A percentile compares a stretch with the other conserved stretches of the same genome.
Conservation (phyloP, 1,140 invertebrate genomes). For the Diorhabda carinulata region DNA sequence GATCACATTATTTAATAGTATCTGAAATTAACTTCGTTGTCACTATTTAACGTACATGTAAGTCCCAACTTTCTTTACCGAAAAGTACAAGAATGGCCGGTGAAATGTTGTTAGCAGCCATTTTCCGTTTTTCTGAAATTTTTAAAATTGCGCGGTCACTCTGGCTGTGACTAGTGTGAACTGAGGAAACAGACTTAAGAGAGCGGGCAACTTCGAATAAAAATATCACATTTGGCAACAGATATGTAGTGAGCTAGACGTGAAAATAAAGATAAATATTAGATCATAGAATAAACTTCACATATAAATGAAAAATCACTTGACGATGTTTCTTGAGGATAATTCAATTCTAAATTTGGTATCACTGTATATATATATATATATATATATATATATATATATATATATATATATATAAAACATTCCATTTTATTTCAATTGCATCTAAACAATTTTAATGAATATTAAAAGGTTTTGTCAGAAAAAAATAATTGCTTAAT, state of each 20-base stretch:
- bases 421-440: too few species aligned
- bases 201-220: slow-evolving; percentile 42
- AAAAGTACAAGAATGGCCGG: not conserved
- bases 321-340: slow-evolving; percentile 1
- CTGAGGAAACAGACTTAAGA: slow-evolving; percentile 30
- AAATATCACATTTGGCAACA: slow-evolving; percentile 48
- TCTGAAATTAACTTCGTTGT: too few species aligned
- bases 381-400: too few species aligned
- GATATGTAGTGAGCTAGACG: slow-evolving; percentile 41
- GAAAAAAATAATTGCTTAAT: too few species aligned
- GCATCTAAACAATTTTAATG: too few species aligned
- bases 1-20: too few species aligned
- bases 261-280: slow-evolving; percentile 38
- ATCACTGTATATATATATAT: not conserved
- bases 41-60: too few species aligned
- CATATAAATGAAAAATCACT: slow-evolving; percentile 4
- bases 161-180: slow-evolving; percentile 36
- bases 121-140: slow-evolving; percentile 20
- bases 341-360: not conserved
- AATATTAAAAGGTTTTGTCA: too few species aligned
- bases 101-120: not conserved
- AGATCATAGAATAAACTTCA: slow-evolving; percentile 23
- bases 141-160: slow-evolving; percentile 26
- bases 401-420: too few species aligned
- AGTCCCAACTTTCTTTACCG: too few species aligned